Evolutionary conservation across 2,888 invertebrate genomes (phyloP), one percentile per base, ranked within the genome.

Genomic region (Standfussiana lucernea): DNA sequence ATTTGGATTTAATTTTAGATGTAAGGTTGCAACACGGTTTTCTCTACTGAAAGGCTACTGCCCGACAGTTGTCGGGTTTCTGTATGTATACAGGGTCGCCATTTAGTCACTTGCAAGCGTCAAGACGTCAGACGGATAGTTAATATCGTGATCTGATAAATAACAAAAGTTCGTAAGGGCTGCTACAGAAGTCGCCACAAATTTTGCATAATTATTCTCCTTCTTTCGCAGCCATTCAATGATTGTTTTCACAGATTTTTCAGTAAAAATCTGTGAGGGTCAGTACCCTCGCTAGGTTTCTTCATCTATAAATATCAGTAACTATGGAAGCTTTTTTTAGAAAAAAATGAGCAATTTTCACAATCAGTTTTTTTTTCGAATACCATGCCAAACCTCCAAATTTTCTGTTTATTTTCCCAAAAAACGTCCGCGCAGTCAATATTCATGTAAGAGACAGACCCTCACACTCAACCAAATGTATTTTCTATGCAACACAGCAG

Each of bases 401-500:
- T 21, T 28, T 64, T 2, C 35, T 24, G 45, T 77, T 50, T 56
- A 59, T 75, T 24, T 72, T 59, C 24, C 28, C 37, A 53, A 64
- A 77, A 76, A 80, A 62, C 72, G 65, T 75, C 10, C 65, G 18
- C 45, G 64, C 73, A 47, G 69, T 83, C n/a, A 24, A 73, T 85
- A 79, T 80, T 75, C 77, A 75, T 82, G 76, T 72, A 64, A 37
- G 28, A 79, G 76, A 84, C 83, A 79, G 77, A 79, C 86, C 80
- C 82, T 79, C 70, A 32, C 42, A 75, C 82, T 77, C 82, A 87
- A 86, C 78, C 79, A 88, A 90, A 90, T 90, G 90, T 85, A 40
- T 85, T 89, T 89, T 85, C 79, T 87, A 77, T 88, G 90, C 89
- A 83, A 35, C 91, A 0, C 91, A 78, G 88, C 90, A 88, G 83